phyloP scores from a whole-genome alignment of 2,888 invertebrate genomes.

The Philopedon plagiatum region DNA sequence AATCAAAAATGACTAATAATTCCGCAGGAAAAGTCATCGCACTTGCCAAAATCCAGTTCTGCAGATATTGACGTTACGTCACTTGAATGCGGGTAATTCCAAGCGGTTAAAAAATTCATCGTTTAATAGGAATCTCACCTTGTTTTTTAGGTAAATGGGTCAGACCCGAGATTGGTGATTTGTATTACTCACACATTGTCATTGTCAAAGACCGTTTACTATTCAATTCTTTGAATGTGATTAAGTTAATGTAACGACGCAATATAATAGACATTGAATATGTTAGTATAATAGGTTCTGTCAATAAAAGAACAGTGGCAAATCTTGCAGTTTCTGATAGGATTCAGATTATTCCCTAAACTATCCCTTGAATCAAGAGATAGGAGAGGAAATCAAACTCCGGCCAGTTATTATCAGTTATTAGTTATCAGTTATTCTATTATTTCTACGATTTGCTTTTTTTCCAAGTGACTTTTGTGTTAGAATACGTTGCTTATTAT shows the following conservation, averaged over 20 bases:
- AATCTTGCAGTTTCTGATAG: too few relatives aligned
- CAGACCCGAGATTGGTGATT: slow-evolving; percentile 1
- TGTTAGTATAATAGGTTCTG: too few relatives aligned
- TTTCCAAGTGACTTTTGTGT: too few relatives aligned
- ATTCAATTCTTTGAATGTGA: slow-evolving; percentile 9
- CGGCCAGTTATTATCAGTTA: too few relatives aligned
- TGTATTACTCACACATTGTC: slow-evolving; percentile 10
- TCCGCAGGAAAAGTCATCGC: neutral
- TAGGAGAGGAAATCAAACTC: too few relatives aligned
- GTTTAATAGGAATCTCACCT: neutral
- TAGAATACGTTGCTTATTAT: too few relatives aligned
- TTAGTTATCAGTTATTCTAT: too few relatives aligned
- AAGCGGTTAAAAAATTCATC: neutral
- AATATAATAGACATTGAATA: neutral
- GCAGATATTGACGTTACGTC: neutral
- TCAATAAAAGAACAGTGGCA: too few relatives aligned
- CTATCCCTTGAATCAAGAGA: too few relatives aligned
- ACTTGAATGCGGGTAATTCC: neutral
- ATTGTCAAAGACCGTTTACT: slow-evolving; percentile 9
- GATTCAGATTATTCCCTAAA: too few relatives aligned
- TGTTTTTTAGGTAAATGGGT: slow-evolving; percentile 14
- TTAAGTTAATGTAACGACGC: slow-evolving; percentile 1
- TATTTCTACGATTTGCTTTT: too few relatives aligned
- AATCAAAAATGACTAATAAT: neutral
- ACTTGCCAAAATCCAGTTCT: neutral